Base-by-base conservation (phyloP, 2,113 vertebrate genomes). In the Hemicordylus capensis region DNA sequence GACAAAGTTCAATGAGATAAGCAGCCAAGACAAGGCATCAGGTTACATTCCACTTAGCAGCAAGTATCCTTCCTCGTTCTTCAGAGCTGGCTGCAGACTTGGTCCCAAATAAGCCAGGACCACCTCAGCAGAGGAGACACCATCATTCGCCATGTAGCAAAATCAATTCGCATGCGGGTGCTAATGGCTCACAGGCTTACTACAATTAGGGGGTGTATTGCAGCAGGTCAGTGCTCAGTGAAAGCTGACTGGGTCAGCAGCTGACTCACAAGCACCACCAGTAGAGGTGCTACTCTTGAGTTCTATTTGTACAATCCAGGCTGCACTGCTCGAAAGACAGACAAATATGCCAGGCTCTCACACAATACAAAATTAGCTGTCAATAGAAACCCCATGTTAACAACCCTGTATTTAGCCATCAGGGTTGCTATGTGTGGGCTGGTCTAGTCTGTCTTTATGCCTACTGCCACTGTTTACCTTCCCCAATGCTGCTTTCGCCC, bases 1-100 rank as follows among this genome's bases (percentile, higher is more conserved):
- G 84, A 26, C 90, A 85, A 92, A 94, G 91, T 89, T 90, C 92
- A 93, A 39, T 0, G 1, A 89, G 91, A 85, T 85, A 93, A 92
- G 87, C 20, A 85, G 5, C 14, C 39, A 73, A 70, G 46, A 34
- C 66, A 2, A 88, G 80, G 87, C 12, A 22, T 87, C 87, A 46
- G 2, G 0, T 85, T 76, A 48, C 85, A 0, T 24, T 85, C 85
- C 67, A 66, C 77, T 28, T 70, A 61, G 0, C 0, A 88, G 85
- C 84, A 69, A 67, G 70, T 80, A 76, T n/a, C n/a, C 44, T 24
- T 75, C 59, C 31, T 66, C n/a, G 84, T 0, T 0, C 69, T 76
- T 67, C 83, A 3, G 51, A 3, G n/a, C 0, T 24, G 0, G 0
- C 75, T 46, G 73, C 46, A 70, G 83, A 81, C 22, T 11, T 0